Evolutionary conservation across 2,888 invertebrate species (phyloP).

Genomic region (Ochlodes sylvanus): DNA sequence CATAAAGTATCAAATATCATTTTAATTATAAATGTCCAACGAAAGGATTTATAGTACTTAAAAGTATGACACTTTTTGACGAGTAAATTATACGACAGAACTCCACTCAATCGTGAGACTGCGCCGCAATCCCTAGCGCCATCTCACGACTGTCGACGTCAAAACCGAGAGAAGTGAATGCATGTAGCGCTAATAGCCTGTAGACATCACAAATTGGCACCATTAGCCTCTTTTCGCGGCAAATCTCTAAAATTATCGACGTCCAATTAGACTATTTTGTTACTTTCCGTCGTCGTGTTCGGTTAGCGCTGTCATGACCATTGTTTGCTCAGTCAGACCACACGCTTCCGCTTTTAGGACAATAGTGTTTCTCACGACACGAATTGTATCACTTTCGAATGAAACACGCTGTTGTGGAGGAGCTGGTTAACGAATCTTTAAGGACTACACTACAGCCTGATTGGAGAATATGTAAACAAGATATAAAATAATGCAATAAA

Average conservation of each 20-base stretch:
- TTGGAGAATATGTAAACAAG: too few relatives aligned
- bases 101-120: slow-evolving; percentile 58
- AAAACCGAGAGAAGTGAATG: slow-evolving; percentile 65
- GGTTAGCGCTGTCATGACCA: slow-evolving; percentile 39
- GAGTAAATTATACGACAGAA: slow-evolving; percentile 43
- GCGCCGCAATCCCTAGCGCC: slow-evolving; percentile 61
- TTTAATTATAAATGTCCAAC: background rate
- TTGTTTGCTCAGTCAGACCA: slow-evolving; percentile 37
- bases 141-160: slow-evolving; percentile 69
- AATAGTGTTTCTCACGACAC: slow-evolving; percentile 38
- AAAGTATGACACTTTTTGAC: slow-evolving; percentile 33
- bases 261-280: slow-evolving; percentile 59
- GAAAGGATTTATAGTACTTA: slow-evolving; percentile 14
- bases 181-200: slow-evolving; percentile 53
- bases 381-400: slow-evolving; percentile 31
- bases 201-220: slow-evolving; percentile 66
- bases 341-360: slow-evolving; percentile 41
- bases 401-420: background rate
- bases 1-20: background rate
- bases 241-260: slow-evolving; percentile 59
- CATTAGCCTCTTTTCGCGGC: slow-evolving; percentile 61
- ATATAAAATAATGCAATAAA: too few relatives aligned
- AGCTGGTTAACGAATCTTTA: background rate
- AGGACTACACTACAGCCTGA: too few relatives aligned
- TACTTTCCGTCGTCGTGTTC: slow-evolving; percentile 44